A percentile compares a stretch with the other conserved stretches of the same genome.
phyloP scores from a whole-genome alignment of 2,888 invertebrate species.

The Villa cingulata region DNA sequence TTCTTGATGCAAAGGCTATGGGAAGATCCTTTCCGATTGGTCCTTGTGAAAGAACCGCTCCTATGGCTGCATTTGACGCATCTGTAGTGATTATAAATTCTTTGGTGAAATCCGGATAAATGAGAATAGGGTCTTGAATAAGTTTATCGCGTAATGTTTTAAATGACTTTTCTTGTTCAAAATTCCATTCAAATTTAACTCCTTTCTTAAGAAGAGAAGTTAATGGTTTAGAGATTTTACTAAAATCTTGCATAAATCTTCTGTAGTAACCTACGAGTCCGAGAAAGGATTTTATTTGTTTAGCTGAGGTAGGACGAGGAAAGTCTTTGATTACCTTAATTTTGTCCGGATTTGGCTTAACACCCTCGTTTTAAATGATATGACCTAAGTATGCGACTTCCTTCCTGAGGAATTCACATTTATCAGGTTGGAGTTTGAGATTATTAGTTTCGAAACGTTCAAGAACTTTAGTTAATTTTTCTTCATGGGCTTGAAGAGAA shows the following conservation, averaged over 20 bases:
- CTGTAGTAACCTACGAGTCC: slow-evolving; percentile 15
- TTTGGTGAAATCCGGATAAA: background rate
- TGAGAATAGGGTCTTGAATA: background rate
- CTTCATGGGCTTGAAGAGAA: slow-evolving; percentile 2
- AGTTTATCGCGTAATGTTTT: background rate
- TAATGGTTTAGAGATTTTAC: background rate
- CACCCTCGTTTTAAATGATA: slow-evolving; percentile 4
- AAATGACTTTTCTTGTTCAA: slow-evolving; percentile 3
- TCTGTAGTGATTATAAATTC: background rate
- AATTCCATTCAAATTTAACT: slow-evolving; percentile 1
- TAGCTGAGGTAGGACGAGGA: slow-evolving; percentile 13
- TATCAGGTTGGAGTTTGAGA: slow-evolving; percentile 7
- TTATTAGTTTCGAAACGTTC: slow-evolving; percentile 2
- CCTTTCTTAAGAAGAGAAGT: slow-evolving; percentile 1
- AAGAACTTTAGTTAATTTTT: slow-evolving; percentile 3
- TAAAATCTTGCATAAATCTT: slow-evolving; percentile 5
- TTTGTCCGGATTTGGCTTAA: slow-evolving; percentile 3
- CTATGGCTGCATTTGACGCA: background rate
- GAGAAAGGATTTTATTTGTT: slow-evolving; percentile 16
- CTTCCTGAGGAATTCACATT: slow-evolving; percentile 5
- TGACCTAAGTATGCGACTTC: slow-evolving; percentile 9
- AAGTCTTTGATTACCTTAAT: slow-evolving; percentile 2
- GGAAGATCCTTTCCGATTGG: slow-evolving; percentile 1
- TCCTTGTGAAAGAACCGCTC: background rate
- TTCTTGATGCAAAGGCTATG: slow-evolving; percentile 19